A percentile compares a stretch with the other conserved stretches of the same genome.
These are phyloP conservation scores for Luidia sarsii DNA, from an alignment of 53 echinoderm and acorn worm species.

Conservation along the genomic window DNA sequence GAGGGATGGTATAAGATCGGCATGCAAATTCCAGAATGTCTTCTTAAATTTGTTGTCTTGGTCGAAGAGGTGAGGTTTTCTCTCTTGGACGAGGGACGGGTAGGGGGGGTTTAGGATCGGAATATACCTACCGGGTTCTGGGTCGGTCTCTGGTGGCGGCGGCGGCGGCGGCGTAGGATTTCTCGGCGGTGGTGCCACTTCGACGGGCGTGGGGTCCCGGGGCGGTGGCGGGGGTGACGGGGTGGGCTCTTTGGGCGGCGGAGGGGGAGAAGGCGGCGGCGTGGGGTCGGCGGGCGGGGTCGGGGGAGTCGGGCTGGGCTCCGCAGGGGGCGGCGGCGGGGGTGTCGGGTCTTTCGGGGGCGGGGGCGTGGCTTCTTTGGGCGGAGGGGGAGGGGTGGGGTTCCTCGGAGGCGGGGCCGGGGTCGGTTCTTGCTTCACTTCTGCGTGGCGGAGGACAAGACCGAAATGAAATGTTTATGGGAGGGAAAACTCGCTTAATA, in stretches of 20 bases:
- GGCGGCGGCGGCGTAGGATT: conserved; percentile 33
- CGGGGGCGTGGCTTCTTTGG: conserved; percentile 59
- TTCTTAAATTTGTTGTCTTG: too few species aligned
- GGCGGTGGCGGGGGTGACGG: conserved; percentile 4
- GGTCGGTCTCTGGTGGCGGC: conserved; percentile 33
- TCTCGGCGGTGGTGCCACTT: conserved; percentile 29
- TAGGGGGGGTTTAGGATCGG: not conserved
- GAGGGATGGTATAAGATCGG: not conserved
- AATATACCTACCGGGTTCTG: conserved; percentile 41
- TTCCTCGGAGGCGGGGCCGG: conserved; percentile 24
- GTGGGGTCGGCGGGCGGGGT: conserved; percentile 69
- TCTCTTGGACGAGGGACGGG: not conserved
- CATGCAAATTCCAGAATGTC: too few species aligned
- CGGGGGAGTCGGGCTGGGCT: conserved; percentile 57
- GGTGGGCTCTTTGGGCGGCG: conserved; percentile 7
- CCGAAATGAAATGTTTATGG: too few species aligned
- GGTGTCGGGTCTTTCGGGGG: conserved; percentile 31
- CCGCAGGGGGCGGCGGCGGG: conserved; percentile 54
- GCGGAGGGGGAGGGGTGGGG: conserved; percentile 12
- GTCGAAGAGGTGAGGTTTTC: not conserved
- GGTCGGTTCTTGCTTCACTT: conserved; percentile 11
- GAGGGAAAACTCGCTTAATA: too few species aligned
- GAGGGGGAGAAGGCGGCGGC: conserved; percentile 54
- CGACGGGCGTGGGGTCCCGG: not conserved
- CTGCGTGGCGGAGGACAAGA: conserved; percentile 5